These are phyloP conservation scores for Crenuchus spilurus DNA, from an alignment of 2,797 vertebrate species.

Conservation along the genomic window DNA sequence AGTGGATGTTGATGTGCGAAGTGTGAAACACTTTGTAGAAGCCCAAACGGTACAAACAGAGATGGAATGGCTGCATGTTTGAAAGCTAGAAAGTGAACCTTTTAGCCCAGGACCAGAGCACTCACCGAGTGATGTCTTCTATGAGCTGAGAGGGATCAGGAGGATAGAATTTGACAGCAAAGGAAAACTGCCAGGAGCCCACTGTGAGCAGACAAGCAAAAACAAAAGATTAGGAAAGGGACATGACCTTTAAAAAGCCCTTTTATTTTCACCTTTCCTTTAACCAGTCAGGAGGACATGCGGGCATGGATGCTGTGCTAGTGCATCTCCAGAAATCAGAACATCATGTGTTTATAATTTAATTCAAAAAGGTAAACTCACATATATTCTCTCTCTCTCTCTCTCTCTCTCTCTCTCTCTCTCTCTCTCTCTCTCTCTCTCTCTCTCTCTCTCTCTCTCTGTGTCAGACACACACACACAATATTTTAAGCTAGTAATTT, in stretches of 20 bases:
- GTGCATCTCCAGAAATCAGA: too few relatives aligned
- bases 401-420: too few relatives aligned
- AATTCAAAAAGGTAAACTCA: too few relatives aligned
- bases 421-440: too few relatives aligned
- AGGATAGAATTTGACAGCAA: slow-evolving; percentile 97
- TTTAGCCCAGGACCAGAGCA: slow-evolving; percentile 2
- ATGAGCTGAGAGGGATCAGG: slow-evolving; percentile 95
- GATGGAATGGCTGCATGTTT: not conserved
- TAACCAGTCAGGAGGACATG: not conserved
- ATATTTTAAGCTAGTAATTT: too few relatives aligned
- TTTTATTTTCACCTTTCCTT: slow-evolving; percentile 2
- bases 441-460: too few relatives aligned
- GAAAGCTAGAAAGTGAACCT: not conserved
- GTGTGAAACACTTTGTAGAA: not conserved
- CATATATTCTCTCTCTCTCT: too few relatives aligned
- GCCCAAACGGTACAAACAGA: not conserved
- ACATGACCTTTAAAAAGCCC: slow-evolving; percentile 10
- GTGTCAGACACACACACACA: too few relatives aligned
- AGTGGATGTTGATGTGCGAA: not conserved
- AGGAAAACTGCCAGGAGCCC: slow-evolving; percentile 90
- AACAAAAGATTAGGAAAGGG: slow-evolving; percentile 24
- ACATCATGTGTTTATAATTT: too few relatives aligned
- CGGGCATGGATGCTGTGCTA: not conserved
- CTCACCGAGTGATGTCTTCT: slow-evolving; percentile 97
- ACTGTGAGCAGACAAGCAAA: slow-evolving; percentile 73